phyloP scores from a whole-genome alignment of 1,140 invertebrate species.

The Leucophenga varia region DNA sequence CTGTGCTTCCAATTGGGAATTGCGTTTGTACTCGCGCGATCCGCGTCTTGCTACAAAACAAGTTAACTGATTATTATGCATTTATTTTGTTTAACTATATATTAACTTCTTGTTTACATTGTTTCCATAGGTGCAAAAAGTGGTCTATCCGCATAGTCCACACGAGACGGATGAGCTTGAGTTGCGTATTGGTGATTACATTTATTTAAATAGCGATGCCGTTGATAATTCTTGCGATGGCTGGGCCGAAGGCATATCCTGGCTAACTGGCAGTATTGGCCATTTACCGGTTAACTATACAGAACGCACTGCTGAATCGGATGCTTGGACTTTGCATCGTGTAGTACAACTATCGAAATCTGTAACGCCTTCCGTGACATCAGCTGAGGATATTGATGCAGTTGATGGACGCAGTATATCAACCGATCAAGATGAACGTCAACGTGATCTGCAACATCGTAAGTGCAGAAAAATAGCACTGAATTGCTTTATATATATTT shows the following conservation, averaged over 20 bases:
- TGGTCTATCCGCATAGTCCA: constrained; percentile 76
- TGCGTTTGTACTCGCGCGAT: constrained; percentile 84
- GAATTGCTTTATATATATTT: not conserved
- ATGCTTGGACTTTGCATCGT: constrained; percentile 86
- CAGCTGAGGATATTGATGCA: constrained; percentile 57
- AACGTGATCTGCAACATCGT: constrained; percentile 33
- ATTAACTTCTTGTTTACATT: not conserved
- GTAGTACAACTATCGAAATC: constrained; percentile 62
- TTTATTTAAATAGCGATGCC: constrained; percentile 76
- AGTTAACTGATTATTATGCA: constrained; percentile 57
- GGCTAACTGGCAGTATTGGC: constrained; percentile 79
- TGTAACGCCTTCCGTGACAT: constrained; percentile 56
- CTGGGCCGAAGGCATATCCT: constrained; percentile 85
- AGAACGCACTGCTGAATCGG: constrained; percentile 79
- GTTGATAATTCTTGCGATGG: constrained; percentile 74
- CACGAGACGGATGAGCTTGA: constrained; percentile 81
- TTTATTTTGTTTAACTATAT: not conserved
- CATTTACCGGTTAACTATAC: constrained; percentile 81
- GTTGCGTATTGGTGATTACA: constrained; percentile 80
- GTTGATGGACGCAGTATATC: constrained; percentile 57
- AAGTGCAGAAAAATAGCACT: constrained; percentile 1
- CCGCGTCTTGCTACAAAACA: constrained; percentile 72
- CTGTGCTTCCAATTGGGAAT: constrained; percentile 74
- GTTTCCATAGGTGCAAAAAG: constrained; percentile 70
- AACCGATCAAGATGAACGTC: constrained; percentile 42